Evolutionary conservation across 2,797 vertebrate genomes (phyloP), one percentile per base, ranked within the genome.

Genomic region (Eulemur coronatus): DNA sequence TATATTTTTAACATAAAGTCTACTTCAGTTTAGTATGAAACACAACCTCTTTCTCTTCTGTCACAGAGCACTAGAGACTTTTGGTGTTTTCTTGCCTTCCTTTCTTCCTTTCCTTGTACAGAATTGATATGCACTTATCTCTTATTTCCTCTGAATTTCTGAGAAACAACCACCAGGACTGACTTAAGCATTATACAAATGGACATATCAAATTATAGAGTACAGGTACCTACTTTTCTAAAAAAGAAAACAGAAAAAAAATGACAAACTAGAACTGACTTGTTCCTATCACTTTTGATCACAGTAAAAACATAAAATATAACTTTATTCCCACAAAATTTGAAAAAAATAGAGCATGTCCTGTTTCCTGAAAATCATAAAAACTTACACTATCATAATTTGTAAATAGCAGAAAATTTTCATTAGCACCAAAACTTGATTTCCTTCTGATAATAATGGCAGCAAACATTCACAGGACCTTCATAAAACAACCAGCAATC

Each of bases 281-380:
- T 81, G 61, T 5, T 94, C 41, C 50, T 65, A 67, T 48, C 35
- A 87, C 12, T 84, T 93, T 78, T 38, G 38, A 81, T 65, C n/a
- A 59, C 72, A 82, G 43, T 35, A 33, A 87, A 89, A 94, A 89
- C 30, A 94, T 28, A 84, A 92, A 90, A 87, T 69, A 33, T 61
- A 86, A 69, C 33, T 96, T 80, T 75, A 78, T 78, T 67, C 7
- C 48, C 30, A 70, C 30, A 15, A 76, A 69, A 84, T 59, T 4
- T 38, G n/a, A 13, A 84, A 70, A 70, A 86, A 69, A 43, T 5
- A 73, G 8, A 89, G 38, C 0, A 59, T 59, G 17, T 5, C 10
- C 38, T 85, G n/a, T 33, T 24, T 93, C 30, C 75, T 63, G 10
- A 95, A 84, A 93, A 55, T 41, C 72, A 81, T 82, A 81, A 84